phyloP scores from a whole-genome alignment of 2,888 invertebrate genomes.

The Agrotis ipsilon region DNA sequence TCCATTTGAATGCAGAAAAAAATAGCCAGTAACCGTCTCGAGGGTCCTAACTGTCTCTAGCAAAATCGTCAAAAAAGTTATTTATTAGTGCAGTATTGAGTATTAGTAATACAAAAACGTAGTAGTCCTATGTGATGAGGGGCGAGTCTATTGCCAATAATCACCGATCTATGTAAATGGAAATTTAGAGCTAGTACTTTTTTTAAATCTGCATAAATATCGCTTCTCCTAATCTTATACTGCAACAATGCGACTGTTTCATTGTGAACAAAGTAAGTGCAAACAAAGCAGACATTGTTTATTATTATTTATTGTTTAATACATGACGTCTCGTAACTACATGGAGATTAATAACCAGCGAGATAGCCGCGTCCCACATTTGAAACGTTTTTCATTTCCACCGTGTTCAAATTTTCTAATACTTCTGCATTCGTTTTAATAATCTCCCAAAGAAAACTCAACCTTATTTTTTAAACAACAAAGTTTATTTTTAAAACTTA shows the following conservation, averaged over 20 bases:
- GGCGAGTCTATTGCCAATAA: too few species aligned
- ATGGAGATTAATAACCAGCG: conserved; percentile 57
- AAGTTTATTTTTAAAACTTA: conserved; percentile 41
- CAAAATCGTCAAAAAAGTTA: too few species aligned
- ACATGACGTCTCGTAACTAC: conserved; percentile 54
- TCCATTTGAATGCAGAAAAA: too few species aligned
- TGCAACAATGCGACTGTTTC: neutral
- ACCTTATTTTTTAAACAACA: conserved; percentile 3
- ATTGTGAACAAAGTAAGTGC: neutral
- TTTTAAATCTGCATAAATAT: too few species aligned
- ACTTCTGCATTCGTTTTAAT: conserved; percentile 55
- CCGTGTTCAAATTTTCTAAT: conserved; percentile 65
- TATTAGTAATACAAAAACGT: too few species aligned
- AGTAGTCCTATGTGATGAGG: too few species aligned
- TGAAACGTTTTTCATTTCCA: conserved; percentile 63
- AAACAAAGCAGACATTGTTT: conserved; percentile 17
- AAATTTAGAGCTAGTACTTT: too few species aligned
- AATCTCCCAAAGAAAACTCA: conserved; percentile 1
- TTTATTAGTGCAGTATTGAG: too few species aligned
- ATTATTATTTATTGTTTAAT: conserved; percentile 50
- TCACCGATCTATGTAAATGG: too few species aligned
- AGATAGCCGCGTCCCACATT: conserved; percentile 57
- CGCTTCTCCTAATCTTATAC: too few species aligned
- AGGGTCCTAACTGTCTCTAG: too few species aligned
- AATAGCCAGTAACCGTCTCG: too few species aligned